Evolutionary conservation across 2,113 vertebrate species (phyloP).

Genomic region (Dasyprocta punctata): DNA sequence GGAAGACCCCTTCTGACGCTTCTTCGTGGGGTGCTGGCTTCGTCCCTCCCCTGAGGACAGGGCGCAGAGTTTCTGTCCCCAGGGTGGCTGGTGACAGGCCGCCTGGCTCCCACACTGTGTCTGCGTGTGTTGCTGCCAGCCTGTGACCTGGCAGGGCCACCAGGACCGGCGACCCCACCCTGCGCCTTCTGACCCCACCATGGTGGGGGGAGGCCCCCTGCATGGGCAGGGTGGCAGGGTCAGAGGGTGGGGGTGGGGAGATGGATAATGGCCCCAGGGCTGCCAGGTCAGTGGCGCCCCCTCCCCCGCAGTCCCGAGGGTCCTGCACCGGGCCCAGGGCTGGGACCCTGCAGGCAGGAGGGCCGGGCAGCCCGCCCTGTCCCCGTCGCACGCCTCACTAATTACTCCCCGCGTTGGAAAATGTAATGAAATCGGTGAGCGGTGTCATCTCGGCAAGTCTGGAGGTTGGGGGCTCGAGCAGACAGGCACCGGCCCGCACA

Average conservation of each 20-base stretch:
- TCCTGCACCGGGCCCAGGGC: constrained; percentile 54
- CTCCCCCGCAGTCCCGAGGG: neutral
- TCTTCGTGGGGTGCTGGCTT: neutral
- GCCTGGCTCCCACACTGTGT: neutral
- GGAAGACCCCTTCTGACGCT: neutral
- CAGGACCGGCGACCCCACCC: neutral
- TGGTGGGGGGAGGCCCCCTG: neutral
- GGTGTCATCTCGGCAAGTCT: constrained; percentile 64
- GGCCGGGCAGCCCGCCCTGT: constrained; percentile 54
- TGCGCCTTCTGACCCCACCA: neutral
- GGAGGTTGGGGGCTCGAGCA: constrained; percentile 46
- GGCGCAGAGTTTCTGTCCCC: neutral
- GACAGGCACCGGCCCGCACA: neutral
- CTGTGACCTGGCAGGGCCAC: neutral
- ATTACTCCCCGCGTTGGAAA: constrained; percentile 74
- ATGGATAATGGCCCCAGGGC: neutral
- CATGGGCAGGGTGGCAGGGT: neutral
- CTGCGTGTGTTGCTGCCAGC: neutral
- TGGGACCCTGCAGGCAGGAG: constrained; percentile 4
- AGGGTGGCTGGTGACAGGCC: neutral
- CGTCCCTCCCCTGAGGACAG: neutral
- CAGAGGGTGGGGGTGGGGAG: neutral
- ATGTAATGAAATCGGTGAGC: constrained; percentile 71
- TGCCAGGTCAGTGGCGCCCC: neutral
- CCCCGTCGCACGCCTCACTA: constrained; percentile 42